Evolutionary conservation across 1,140 invertebrate species (phyloP), one percentile per base, ranked within the genome.

Genomic region (Drosophila ohnishii): DNA sequence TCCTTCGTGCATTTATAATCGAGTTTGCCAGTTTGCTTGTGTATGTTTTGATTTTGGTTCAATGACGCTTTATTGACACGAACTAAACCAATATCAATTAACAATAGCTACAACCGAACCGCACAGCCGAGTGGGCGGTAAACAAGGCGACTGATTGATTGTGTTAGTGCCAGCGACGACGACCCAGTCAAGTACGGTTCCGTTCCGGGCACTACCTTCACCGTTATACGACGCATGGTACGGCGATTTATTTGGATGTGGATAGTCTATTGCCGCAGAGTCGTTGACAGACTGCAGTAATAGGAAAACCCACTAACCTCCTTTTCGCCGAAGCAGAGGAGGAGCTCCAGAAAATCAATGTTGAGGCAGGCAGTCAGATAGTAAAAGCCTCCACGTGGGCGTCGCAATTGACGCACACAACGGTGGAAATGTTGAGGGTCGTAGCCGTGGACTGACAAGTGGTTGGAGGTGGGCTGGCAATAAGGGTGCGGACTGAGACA

Each of bases 51-150:
- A 78, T 80, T 70, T 62, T 44, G 42, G 45, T 75, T 86, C 82
- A 86, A 81, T 78, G 78, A 78, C 65, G 59, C 40, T 70, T 69
- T 84, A 61, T 77, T 80, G 69, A 69, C 65, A 62, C 66, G 62
- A 57, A 71, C 59, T 65, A 69, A 78, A 67, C 80, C 65, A 82
- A 82, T 85, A 86, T 65, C 78, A 86, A 85, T 86, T 86, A 78
- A 81, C 78, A 83, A 83, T 58, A 61, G 58, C 60, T 79, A 79
- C 80, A 64, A 75, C 48, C 48, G 32, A 34, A 50, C 75, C 75
- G 78, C 82, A 53, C 50, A 65, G 60, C 62, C 65, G 59, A 50
- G 63, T 80, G 63, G 51, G 51, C 37, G 61, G 75, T 58, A 78
- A 82, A 82, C 82, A 85, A 85, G 75, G 64, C 78, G 48, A 72